phyloP scores from a whole-genome alignment of 1,140 invertebrate genomes.

The Sitobion miscanthi region DNA sequence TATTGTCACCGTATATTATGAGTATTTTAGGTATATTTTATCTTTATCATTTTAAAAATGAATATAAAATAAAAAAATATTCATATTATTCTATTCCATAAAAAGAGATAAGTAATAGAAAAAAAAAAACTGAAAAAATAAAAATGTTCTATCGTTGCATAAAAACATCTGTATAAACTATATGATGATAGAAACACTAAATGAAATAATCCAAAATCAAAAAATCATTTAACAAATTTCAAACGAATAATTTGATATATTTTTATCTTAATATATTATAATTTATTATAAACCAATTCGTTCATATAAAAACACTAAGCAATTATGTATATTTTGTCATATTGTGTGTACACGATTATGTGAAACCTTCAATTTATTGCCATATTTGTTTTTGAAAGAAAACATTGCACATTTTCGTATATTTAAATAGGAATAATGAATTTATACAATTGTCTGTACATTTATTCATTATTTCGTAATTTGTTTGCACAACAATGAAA shows the following conservation, averaged over 20 bases:
- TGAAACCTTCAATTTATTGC: background rate
- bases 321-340: background rate
- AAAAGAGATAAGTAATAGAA: background rate
- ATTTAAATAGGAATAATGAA: background rate
- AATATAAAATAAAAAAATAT: background rate
- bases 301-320: too few species aligned
- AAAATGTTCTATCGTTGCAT: too few species aligned
- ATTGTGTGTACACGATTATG: background rate
- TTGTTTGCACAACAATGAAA: too few species aligned
- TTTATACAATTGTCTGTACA: background rate
- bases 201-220: background rate
- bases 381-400: background rate
- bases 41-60: background rate
- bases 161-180: too few species aligned
- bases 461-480: background rate
- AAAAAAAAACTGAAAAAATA: background rate
- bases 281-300: too few species aligned
- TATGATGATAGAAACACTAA: background rate
- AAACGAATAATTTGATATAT: background rate
- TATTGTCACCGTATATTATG: background rate
- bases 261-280: background rate
- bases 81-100: background rate
- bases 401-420: background rate
- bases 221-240: too few species aligned
- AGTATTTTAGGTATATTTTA: background rate